Evolutionary conservation across 2,113 vertebrate species (phyloP).

Genomic region (Regulus satrapa): DNA sequence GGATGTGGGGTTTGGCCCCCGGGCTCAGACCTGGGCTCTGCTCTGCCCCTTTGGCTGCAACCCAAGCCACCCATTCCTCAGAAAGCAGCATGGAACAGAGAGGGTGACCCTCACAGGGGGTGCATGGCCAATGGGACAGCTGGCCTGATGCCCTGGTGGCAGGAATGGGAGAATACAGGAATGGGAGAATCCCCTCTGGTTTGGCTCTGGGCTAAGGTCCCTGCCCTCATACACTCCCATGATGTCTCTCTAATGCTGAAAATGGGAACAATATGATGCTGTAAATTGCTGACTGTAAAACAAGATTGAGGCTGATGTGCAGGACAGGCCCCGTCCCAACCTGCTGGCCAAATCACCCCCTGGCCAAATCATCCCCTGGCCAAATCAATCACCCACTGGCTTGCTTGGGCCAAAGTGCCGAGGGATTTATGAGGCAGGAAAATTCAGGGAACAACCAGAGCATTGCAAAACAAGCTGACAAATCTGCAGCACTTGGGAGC

Average conservation of each 20-base stretch:
- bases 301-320: not conserved
- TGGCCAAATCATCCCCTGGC: not conserved
- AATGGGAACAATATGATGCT: not conserved
- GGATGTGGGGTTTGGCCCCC: not conserved
- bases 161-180: not conserved
- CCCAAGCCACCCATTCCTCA: accelerated
- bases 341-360: not conserved
- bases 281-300: not conserved
- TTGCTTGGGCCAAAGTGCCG: not conserved
- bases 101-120: not conserved
- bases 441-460: not conserved
- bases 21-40: not conserved
- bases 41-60: not conserved
- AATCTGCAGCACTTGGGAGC: not conserved
- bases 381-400: not conserved
- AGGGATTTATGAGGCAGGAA: not conserved
- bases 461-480: not conserved
- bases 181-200: not conserved
- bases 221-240: accelerated
- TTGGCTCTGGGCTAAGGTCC: not conserved
- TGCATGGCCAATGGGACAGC: no score
- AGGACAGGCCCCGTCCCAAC: not conserved
- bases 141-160: not conserved
- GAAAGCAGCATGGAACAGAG: not conserved
- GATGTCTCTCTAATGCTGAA: not conserved